Percentiles rank a stretch among this genome's conserved stretches.
Conservation (phyloP, 2,797 vertebrate genomes). For the Brotula barbata region DNA sequence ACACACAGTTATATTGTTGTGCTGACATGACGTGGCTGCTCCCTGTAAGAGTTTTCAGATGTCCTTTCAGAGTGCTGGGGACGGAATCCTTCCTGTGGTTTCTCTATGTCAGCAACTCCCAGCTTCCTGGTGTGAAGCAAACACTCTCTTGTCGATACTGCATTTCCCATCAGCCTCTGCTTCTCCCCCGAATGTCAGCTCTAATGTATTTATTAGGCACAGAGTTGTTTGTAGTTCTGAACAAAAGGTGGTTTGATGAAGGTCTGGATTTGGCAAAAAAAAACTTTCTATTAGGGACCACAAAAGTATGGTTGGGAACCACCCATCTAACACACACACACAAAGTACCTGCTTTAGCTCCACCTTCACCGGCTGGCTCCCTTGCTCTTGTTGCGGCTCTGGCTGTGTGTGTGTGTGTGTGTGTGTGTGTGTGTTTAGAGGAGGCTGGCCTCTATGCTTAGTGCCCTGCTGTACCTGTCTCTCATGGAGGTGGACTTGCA, state of each 20-base stretch:
- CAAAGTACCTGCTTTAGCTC: constrained; percentile 65
- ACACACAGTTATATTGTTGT: constrained; percentile 47
- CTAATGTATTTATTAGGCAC: constrained; percentile 18
- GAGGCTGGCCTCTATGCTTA: constrained; percentile 68
- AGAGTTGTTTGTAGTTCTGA: constrained; percentile 41
- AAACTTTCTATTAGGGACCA: constrained; percentile 11
- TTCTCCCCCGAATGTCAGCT: constrained; percentile 28
- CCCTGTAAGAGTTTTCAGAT: constrained; percentile 43
- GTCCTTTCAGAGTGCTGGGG: constrained; percentile 19
- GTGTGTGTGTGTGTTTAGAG: constrained; percentile 53
- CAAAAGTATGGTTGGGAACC: constrained; percentile 12
- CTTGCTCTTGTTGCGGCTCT: constrained; percentile 42
- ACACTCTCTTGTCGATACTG: constrained; percentile 20
- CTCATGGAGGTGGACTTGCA: constrained; percentile 76
- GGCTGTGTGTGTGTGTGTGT: constrained; percentile 47
- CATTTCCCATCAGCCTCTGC: constrained; percentile 52
- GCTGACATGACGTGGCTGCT: constrained; percentile 62
- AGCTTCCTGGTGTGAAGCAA: constrained; percentile 35
- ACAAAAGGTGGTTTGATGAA: constrained; percentile 46
- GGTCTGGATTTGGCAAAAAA: constrained; percentile 3
- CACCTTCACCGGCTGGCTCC: constrained; percentile 54
- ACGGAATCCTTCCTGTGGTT: constrained; percentile 34
- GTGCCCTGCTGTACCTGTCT: constrained; percentile 80
- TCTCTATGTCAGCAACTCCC: constrained; percentile 47
- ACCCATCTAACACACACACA: constrained; percentile 5